Conservation (phyloP, 2,888 invertebrate species). For the Acheta domesticus region DNA sequence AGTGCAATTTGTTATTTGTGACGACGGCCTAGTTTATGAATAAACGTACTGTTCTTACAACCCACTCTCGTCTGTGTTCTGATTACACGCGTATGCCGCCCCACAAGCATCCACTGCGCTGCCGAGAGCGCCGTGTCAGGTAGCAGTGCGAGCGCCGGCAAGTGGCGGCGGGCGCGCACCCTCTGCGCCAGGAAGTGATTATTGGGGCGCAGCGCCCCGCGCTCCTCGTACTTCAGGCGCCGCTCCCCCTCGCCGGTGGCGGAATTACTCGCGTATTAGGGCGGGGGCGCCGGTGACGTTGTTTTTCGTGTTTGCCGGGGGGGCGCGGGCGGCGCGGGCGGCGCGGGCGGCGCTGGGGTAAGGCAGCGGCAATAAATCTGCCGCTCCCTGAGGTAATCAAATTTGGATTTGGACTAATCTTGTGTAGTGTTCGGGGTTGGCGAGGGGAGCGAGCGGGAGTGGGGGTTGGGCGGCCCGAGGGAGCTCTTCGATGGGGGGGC, state of each 20-base stretch:
- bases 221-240: background rate
- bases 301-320: constrained; percentile 39
- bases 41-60: too few species aligned
- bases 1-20: too few species aligned
- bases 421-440: constrained; percentile 32
- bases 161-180: too few species aligned
- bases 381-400: constrained; percentile 45
- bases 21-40: too few species aligned
- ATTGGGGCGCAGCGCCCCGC: background rate
- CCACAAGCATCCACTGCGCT: too few species aligned
- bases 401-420: constrained; percentile 43
- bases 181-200: too few species aligned
- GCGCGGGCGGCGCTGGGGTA: constrained; percentile 39
- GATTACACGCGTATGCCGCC: too few species aligned
- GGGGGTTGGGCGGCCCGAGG: constrained; percentile 19
- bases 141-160: too few species aligned
- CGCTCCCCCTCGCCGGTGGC: background rate
- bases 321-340: constrained; percentile 43
- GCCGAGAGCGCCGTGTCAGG: too few species aligned
- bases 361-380: constrained; percentile 34
- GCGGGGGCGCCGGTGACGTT: constrained; percentile 27
- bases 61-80: too few species aligned
- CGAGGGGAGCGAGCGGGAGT: constrained; percentile 11
- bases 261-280: constrained; percentile 7
- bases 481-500: too few species aligned